Percentiles rank a stretch among this genome's conserved stretches.
Conservation (phyloP, 2,113 vertebrate genomes). For the Phylloscopus trochilus region DNA sequence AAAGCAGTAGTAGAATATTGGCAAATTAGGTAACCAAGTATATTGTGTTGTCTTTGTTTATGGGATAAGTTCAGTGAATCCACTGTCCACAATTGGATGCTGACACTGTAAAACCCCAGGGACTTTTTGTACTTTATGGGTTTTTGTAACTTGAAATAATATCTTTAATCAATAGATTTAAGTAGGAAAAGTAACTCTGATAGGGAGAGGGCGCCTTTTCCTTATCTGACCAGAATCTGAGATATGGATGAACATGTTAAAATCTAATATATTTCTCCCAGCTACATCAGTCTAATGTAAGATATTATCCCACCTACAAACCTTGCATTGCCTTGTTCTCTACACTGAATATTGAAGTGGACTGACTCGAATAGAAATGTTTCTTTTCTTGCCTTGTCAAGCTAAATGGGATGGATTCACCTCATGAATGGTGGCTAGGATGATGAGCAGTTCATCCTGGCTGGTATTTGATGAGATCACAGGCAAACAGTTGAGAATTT, state of each 20-base stretch:
- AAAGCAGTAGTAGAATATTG: neutral
- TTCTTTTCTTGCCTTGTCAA: neutral
- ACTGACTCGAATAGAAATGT: neutral
- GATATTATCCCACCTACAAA: neutral
- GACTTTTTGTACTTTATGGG: neutral
- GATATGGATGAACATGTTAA: rapidly evolving
- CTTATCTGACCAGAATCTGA: neutral
- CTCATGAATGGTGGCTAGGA: neutral
- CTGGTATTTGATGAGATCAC: neutral
- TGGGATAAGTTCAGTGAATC: neutral
- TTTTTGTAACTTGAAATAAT: neutral
- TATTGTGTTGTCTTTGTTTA: neutral
- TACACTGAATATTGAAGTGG: neutral
- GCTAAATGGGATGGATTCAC: neutral
- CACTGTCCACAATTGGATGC: neutral
- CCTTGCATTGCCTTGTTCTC: neutral
- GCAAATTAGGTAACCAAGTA: neutral
- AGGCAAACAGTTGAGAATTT: neutral
- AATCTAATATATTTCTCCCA: neutral
- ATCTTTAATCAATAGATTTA: neutral
- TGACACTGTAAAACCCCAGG: neutral
- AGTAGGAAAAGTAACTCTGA: neutral
- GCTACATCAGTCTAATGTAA: neutral
- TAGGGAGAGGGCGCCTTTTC: neutral
- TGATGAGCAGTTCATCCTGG: neutral